Evolutionary conservation across 2,797 vertebrate genomes (phyloP).

Genomic region (Spondyliosoma cantharus): DNA sequence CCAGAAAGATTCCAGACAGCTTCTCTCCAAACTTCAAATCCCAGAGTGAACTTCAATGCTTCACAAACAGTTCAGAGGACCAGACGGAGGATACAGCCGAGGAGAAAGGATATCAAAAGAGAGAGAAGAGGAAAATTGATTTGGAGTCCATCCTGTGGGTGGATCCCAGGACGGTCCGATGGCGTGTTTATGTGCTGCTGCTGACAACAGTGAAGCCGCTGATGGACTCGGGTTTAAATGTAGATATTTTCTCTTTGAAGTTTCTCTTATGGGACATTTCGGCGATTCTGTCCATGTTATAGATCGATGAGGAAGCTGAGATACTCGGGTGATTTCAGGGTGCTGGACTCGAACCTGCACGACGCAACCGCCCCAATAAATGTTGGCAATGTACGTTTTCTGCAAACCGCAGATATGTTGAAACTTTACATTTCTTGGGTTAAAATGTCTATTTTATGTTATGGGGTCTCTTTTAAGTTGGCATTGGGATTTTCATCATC

Average conservation of each 20-base stretch:
- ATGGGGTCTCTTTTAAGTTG: slow-evolving; percentile 4
- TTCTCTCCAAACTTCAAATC: slow-evolving; percentile 62
- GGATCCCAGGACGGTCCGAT: slow-evolving; percentile 38
- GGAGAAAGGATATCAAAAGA: slow-evolving; percentile 58
- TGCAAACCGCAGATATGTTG: too few relatives aligned
- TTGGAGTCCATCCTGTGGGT: slow-evolving; percentile 59
- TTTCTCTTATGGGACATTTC: slow-evolving; percentile 18
- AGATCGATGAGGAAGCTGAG: not conserved
- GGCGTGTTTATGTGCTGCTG: slow-evolving; percentile 19
- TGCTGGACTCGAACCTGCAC: not conserved
- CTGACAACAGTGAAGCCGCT: slow-evolving; percentile 12
- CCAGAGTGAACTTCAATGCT: slow-evolving; percentile 54
- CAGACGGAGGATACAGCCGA: slow-evolving; percentile 48
- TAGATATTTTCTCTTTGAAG: slow-evolving; percentile 20
- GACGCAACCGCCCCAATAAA: too few relatives aligned
- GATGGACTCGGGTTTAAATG: slow-evolving; percentile 28
- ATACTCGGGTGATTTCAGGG: not conserved
- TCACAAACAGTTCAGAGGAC: slow-evolving; percentile 56
- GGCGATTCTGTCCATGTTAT: not conserved
- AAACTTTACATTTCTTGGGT: too few relatives aligned
- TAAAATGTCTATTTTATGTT: too few relatives aligned
- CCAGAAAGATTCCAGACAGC: slow-evolving; percentile 55
- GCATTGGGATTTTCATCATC: not conserved
- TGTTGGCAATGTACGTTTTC: too few relatives aligned
- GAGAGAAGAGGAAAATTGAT: slow-evolving; percentile 56